Base-by-base conservation (phyloP, 1,140 invertebrate species). In the Conus betulinus region DNA sequence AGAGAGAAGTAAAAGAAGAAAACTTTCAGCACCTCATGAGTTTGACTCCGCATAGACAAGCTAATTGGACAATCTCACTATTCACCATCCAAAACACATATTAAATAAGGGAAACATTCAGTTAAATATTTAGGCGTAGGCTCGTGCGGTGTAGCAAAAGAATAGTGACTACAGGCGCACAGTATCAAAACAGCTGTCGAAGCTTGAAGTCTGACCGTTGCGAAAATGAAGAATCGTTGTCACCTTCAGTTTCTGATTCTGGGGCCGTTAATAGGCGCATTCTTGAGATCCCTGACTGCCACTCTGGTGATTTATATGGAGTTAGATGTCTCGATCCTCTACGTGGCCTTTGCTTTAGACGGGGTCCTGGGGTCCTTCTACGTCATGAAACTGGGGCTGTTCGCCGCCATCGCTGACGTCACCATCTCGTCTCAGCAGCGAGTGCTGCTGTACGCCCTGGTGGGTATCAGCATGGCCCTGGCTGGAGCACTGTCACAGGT, bases 401-500 rank as follows among this genome's bases (percentile, higher is more conserved):
- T 20, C 39, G 67, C 89, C 5, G 27, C 86, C n/a, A 85, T 79
- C 15, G 89, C 89, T 23, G 89, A 90, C 83, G 84, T 89, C 82
- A 84, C 84, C n/a, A 57, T 52, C 52, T 71, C 53, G 0, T 15
- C 60, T 15, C 87, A 53, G 7, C 27, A 67, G 4, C 79, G 88
- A n/a, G 83, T 85, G 8, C 53, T 90, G 27, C 67, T 76, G n/a
- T 78, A 87, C 27, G 85, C 39, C 57, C 25, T 88, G 39, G 17
- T 89, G 52, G 84, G 60, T 8, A 63, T 79, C 25, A 67, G 27
- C 10, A 3, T 74, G n/a, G 81, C 89, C 4, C 17, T 82, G 39
- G 27, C 88, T 74, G 88, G 88, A 3, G 79, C 78, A 63, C 57
- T 89, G 76, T 89, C 85, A 25, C 78, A 87, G 60, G 85, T 84